phyloP scores from a whole-genome alignment of 2,888 invertebrate species.

The Phalera bucephala region DNA sequence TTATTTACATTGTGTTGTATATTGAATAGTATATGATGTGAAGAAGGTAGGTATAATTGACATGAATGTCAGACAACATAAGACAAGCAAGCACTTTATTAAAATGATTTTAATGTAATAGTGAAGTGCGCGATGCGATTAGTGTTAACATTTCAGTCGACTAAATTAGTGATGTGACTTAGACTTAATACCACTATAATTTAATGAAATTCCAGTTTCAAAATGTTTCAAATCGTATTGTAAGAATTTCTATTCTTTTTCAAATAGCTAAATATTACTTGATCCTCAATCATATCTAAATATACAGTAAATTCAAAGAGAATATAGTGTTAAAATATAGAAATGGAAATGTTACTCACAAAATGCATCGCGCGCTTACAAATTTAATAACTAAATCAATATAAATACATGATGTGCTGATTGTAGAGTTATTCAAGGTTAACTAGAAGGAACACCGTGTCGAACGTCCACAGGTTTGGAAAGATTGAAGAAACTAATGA shows the following conservation, averaged over 20 bases:
- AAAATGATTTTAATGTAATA: constrained; percentile 25
- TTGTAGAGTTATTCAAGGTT: constrained; percentile 44
- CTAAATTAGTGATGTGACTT: too few species aligned
- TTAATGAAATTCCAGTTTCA: too few species aligned
- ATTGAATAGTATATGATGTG: constrained; percentile 61
- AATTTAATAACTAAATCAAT: constrained; percentile 27
- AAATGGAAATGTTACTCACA: too few species aligned
- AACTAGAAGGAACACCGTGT: constrained; percentile 48
- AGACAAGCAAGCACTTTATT: constrained; percentile 33
- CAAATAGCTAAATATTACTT: too few species aligned
- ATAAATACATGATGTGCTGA: constrained; percentile 79
- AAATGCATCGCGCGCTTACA: constrained; percentile 34
- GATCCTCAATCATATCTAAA: too few species aligned
- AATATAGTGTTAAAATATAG: too few species aligned
- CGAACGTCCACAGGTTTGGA: constrained; percentile 35
- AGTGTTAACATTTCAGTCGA: background rate
- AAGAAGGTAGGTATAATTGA: constrained; percentile 60
- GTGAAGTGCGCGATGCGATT: constrained; percentile 3
- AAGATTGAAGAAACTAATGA: constrained; percentile 59
- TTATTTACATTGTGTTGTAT: constrained; percentile 74
- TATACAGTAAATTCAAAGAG: too few species aligned
- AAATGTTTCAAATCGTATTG: too few species aligned
- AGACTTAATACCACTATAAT: too few species aligned
- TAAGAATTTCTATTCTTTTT: too few species aligned
- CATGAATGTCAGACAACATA: constrained; percentile 39